A percentile compares a stretch with the other conserved stretches of the same genome.
Evolutionary conservation across 2,797 vertebrate species (phyloP).

Genomic region (Eulemur mongoz): DNA sequence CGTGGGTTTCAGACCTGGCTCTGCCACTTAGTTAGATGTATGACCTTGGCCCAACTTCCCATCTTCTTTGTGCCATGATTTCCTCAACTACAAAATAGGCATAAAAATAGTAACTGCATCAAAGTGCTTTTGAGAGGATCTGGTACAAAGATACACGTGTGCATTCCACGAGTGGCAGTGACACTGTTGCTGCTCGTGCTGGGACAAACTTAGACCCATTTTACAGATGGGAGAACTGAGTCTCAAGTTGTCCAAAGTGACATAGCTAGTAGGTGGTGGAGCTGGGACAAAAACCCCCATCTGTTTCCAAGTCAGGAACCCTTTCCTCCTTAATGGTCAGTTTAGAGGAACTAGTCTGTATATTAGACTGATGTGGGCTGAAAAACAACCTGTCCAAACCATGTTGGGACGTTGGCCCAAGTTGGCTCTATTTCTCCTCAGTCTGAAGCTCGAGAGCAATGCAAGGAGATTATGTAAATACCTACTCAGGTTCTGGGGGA

Average conservation of each 20-base stretch:
- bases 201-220: not conserved
- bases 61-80: not conserved
- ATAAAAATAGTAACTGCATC: not conserved
- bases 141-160: not conserved
- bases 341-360: not conserved
- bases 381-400: not conserved
- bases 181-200: not conserved
- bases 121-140: not conserved
- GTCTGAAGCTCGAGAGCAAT: not conserved
- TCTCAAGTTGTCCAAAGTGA: not conserved
- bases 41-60: not conserved
- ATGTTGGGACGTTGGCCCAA: not conserved
- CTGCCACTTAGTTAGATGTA: not conserved
- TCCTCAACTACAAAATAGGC: not conserved
- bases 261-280: not conserved
- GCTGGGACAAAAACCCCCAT: not conserved
- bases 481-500: constrained; percentile 59
- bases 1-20: not conserved
- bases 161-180: rapidly evolving
- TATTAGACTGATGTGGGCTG: not conserved
- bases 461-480: constrained; percentile 65
- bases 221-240: not conserved
- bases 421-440: not conserved
- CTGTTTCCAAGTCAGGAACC: not conserved
- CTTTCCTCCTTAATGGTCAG: not conserved